Conservation (phyloP, 2,888 invertebrate species). For the Boloria euphrosyne region DNA sequence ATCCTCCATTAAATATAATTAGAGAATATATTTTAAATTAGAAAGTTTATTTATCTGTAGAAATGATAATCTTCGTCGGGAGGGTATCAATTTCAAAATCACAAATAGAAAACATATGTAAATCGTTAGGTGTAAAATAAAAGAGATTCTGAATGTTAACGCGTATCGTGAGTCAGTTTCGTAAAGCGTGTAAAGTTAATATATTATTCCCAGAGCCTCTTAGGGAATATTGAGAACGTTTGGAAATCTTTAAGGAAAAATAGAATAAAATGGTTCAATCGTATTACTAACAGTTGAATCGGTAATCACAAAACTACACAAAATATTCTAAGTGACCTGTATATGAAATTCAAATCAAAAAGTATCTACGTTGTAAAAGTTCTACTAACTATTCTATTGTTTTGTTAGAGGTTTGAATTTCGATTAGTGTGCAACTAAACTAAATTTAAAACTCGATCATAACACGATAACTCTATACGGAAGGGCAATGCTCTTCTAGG, state of each 20-base stretch:
- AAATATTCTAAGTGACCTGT: background rate
- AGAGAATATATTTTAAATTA: background rate
- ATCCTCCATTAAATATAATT: slow-evolving; percentile 2
- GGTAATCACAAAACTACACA: background rate
- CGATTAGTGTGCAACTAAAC: slow-evolving; percentile 30
- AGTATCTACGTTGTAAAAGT: background rate
- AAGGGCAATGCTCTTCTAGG: slow-evolving; percentile 43
- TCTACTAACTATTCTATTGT: slow-evolving; percentile 28
- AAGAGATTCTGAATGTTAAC: slow-evolving; percentile 7
- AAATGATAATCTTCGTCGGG: background rate
- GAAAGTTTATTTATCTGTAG: slow-evolving; percentile 3
- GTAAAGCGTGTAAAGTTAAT: slow-evolving; percentile 14
- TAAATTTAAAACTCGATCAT: slow-evolving; percentile 33
- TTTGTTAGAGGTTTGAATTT: slow-evolving; percentile 25
- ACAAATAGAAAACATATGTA: background rate
- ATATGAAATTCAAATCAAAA: background rate
- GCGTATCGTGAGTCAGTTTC: slow-evolving; percentile 14
- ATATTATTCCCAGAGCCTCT: slow-evolving; percentile 8
- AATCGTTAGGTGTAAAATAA: background rate
- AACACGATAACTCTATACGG: slow-evolving; percentile 33
- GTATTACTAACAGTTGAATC: background rate
- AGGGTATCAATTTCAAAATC: background rate
- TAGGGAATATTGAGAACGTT: slow-evolving; percentile 10
- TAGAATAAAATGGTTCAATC: no score
- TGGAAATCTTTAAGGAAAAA: background rate